These are phyloP conservation scores for Epinotia nisella DNA, from an alignment of 2,888 invertebrate genomes.

Conservation along the genomic window DNA sequence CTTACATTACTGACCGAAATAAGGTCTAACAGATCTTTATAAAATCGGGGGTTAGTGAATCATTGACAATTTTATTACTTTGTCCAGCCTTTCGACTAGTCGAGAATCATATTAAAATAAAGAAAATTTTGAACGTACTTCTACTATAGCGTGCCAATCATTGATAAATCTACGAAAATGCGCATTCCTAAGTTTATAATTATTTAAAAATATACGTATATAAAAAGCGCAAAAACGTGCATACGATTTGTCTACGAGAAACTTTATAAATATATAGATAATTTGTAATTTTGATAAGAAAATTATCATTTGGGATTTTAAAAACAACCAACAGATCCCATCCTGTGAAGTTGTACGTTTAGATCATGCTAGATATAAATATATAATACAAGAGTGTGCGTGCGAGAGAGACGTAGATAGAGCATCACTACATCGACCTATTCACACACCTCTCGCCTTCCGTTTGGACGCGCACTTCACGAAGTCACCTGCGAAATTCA, in stretches of 20 bases:
- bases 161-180: slow-evolving; percentile 48
- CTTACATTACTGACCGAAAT: too few relatives aligned
- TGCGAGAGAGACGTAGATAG: slow-evolving; percentile 80
- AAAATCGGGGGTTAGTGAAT: not conserved
- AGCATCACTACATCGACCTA: slow-evolving; percentile 82
- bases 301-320: not conserved
- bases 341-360: slow-evolving; percentile 21
- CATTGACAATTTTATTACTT: not conserved
- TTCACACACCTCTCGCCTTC: slow-evolving; percentile 79
- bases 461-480: slow-evolving; percentile 78
- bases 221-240: slow-evolving; percentile 58
- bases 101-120: not conserved
- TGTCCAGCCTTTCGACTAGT: too few relatives aligned
- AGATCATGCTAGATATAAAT: slow-evolving; percentile 48
- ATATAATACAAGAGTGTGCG: slow-evolving; percentile 62
- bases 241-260: slow-evolving; percentile 52
- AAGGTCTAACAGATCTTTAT: too few relatives aligned
- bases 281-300: not conserved
- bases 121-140: not conserved
- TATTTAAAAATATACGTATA: slow-evolving; percentile 38
- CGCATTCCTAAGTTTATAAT: slow-evolving; percentile 49
- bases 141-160: slow-evolving; percentile 33
- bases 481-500: slow-evolving; percentile 84
- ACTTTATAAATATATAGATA: slow-evolving; percentile 19
- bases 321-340: not conserved